A percentile compares a stretch with the other conserved stretches of the same genome.
phyloP scores from a whole-genome alignment of 2,113 vertebrate species.

The Chloropsis cyanopogon region DNA sequence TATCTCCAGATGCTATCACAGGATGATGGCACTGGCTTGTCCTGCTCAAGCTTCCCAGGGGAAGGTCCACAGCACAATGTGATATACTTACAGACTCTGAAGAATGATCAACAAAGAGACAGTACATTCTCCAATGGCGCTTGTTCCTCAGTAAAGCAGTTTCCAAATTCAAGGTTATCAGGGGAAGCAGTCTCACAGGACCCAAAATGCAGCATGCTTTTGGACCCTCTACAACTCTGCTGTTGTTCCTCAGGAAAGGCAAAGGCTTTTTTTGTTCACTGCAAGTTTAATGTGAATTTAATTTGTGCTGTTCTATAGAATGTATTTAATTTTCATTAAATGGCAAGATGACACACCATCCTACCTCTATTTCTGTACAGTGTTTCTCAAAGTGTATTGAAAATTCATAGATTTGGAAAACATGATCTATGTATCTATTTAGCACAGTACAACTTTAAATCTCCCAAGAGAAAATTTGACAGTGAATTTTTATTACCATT shows the following conservation, averaged over 20 bases:
- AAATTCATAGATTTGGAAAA: conserved; percentile 1
- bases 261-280: not conserved
- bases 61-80: not conserved
- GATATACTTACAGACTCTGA: not conserved
- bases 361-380: not conserved
- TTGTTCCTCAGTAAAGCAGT: not conserved
- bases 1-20: not conserved
- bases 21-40: not conserved
- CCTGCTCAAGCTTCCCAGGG: not conserved
- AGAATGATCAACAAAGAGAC: not conserved
- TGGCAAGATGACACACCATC: not conserved
- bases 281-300: not conserved
- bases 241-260: not conserved
- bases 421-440: not conserved
- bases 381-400: not conserved
- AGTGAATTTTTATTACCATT: conserved; percentile 6
- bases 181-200: not conserved
- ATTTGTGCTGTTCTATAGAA: not conserved
- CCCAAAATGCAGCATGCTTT: not conserved
- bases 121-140: not conserved
- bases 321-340: not conserved
- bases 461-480: not conserved
- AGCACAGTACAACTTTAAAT: not conserved
- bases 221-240: not conserved
- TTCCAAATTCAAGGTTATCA: not conserved